Percentiles rank a stretch among this genome's conserved stretches.
phyloP scores from a whole-genome alignment of 2,888 invertebrate species.

The Drosophila nigricruria region DNA sequence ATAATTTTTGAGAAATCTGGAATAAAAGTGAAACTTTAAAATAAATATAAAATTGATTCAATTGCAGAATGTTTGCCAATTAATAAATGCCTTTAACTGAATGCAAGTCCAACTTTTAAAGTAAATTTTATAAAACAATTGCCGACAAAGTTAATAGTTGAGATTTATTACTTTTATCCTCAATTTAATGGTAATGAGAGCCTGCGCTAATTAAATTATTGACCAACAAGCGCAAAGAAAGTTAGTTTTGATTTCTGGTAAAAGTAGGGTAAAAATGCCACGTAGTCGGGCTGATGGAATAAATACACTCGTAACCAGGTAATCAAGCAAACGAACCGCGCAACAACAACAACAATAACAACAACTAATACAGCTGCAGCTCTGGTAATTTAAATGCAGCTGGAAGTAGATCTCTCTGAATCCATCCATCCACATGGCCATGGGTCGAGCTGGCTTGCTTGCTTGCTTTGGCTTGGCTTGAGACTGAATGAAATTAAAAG shows the following conservation, averaged over 20 bases:
- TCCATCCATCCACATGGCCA: conserved; percentile 28
- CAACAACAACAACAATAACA: conserved; percentile 28
- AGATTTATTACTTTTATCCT: conserved; percentile 1
- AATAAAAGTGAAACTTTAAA: not conserved
- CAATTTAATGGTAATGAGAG: conserved; percentile 43
- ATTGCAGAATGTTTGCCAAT: no score
- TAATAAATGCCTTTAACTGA: no score
- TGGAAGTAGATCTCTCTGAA: conserved; percentile 24
- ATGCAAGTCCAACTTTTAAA: not conserved
- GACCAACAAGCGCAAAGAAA: conserved; percentile 36
- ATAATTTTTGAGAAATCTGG: not conserved
- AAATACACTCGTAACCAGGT: conserved; percentile 56
- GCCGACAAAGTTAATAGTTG: not conserved
- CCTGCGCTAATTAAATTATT: conserved; percentile 40
- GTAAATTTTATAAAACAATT: not conserved
- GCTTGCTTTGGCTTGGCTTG: conserved; percentile 51
- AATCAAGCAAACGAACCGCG: conserved; percentile 59
- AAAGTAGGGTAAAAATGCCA: not conserved
- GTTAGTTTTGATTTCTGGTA: conserved; percentile 17
- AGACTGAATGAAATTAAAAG: conserved; percentile 73
- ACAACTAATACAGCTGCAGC: conserved; percentile 28
- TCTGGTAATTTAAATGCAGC: conserved; percentile 47
- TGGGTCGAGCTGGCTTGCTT: conserved; percentile 11
- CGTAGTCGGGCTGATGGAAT: conserved; percentile 11
- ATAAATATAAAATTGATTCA: no score